Evolutionary conservation across 2,888 invertebrate genomes (phyloP), one percentile per base, ranked within the genome.

Genomic region (Catotricha subobsoleta): DNA sequence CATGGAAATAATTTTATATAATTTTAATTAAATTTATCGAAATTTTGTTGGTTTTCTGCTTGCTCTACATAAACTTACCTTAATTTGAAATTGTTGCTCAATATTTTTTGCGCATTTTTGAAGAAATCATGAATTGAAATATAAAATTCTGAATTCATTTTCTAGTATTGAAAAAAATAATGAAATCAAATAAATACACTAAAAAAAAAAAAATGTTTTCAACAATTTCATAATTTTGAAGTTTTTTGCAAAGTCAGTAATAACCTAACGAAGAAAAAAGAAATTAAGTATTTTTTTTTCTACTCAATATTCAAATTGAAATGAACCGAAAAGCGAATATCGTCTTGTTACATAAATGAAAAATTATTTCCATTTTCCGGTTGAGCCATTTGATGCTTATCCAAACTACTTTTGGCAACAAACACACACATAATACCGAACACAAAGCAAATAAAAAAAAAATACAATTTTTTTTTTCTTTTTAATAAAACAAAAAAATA

Each of bases 351-450:
- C n/a, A n/a, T n/a, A n/a, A n/a, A n/a, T n/a, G 23, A 18, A 49
- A 45, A 48, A 51, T 36, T 36, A 36, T 36, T 41, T 37, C 31
- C 41, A 41, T 41, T 41, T 41, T 41, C 21, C 29, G 31, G 25
- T 39, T 43, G 36, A 33, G 33, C 35, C 25, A 42, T 40, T 36
- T 44, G 41, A 41, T 44, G 45, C 47, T 47, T 47, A 46, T 47
- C 47, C 47, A 47, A 44, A 47, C 40, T 45, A 47, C 41, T 43
- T 45, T 46, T 47, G 47, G 47, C 46, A 46, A 45, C 40, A 43
- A 42, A 47, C 46, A 41, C 36, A 41, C 40, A 39, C 28, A 45
- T 38, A 42, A n/a, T n/a, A n/a, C n/a, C n/a, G n/a, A 20, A 36
- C 23, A 31, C 27, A 40, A 38, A 41, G 15, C 20, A 33, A 23